Percentiles rank a stretch among this genome's conserved stretches.
phyloP scores from a whole-genome alignment of 2,113 vertebrate species.

The Urocitellus parryii region DNA sequence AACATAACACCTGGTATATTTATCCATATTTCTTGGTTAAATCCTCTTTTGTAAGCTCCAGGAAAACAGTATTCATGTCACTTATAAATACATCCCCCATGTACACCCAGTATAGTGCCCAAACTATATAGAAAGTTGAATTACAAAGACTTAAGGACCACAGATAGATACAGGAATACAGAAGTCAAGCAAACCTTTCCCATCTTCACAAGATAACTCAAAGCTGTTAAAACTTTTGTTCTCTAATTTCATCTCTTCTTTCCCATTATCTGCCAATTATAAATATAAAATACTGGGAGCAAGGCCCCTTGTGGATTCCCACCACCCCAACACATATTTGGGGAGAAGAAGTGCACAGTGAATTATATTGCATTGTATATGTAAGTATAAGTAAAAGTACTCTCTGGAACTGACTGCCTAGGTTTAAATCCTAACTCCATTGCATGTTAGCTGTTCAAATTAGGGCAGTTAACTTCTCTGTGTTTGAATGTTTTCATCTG shows the following conservation, averaged over 20 bases:
- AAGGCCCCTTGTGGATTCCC: not conserved
- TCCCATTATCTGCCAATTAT: slow-evolving; percentile 1
- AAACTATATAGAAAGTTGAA: not conserved
- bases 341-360: not conserved
- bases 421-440: not conserved
- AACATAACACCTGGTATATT: not conserved
- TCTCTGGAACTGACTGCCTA: not conserved
- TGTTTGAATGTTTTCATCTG: not conserved
- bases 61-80: not conserved
- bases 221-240: slow-evolving; percentile 3
- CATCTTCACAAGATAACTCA: slow-evolving; percentile 26
- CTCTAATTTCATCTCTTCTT: slow-evolving; percentile 22
- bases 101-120: not conserved
- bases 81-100: not conserved
- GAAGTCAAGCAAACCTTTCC: not conserved
- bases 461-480: not conserved
- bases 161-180: not conserved
- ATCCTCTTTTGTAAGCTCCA: not conserved
- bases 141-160: not conserved
- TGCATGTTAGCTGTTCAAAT: not conserved
- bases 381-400: not conserved
- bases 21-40: slow-evolving; percentile 34
- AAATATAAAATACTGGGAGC: slow-evolving; percentile 34
- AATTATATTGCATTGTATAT: not conserved
- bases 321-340: slow-evolving; percentile 10